Base-by-base conservation (phyloP, 1,140 invertebrate species). In the Meteorus sp. region DNA sequence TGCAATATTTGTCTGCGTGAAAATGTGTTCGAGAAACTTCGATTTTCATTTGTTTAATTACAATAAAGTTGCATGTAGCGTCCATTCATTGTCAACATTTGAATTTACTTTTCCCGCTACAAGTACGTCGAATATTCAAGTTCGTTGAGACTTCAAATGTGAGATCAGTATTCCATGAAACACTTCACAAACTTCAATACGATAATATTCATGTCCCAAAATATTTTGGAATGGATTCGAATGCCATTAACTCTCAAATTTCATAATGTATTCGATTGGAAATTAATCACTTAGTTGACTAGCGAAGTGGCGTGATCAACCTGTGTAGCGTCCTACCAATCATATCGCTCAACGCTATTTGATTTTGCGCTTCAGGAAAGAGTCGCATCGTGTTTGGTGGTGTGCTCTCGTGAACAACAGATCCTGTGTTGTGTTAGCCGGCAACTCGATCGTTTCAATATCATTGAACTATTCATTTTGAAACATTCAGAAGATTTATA, bases 301-400 rank as follows among this genome's bases (percentile, higher is more conserved):
- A 67, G 45, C 9, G 17, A 4, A 7, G 7, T 64, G 66, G 63
- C 62, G 64, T 62, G 62, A 66, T 29, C 9, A 56, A 43, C 35
- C 55, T 19, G 41, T 43, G 27, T 35, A 27, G 31, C 58, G 31
- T 50, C 22, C 58, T 51, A 62, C 71, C 69, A 72, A 71, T 71
- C 64, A 53, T 61, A 35, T 61, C 39, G 29, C 37, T 51, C 62
- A 65, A 64, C 59, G 56, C 61, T 64, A 67, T 72, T 72, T 72
- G 68, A 72, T 72, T 72, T 71, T 63, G 52, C 60, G n/a, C n/a
- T 61, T 60, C 61, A 35, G 55, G 60, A 63, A 48, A 55, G 60
- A 66, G 45, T 63, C 39, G 45, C 52, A n/a, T n/a, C n/a, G 31
- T 44, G 47, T 59, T 53, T 61, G 31, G 54, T 61, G 31, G 54